Conservation (phyloP, 1,140 invertebrate species). For the Lordiphosa stackelbergi region DNA sequence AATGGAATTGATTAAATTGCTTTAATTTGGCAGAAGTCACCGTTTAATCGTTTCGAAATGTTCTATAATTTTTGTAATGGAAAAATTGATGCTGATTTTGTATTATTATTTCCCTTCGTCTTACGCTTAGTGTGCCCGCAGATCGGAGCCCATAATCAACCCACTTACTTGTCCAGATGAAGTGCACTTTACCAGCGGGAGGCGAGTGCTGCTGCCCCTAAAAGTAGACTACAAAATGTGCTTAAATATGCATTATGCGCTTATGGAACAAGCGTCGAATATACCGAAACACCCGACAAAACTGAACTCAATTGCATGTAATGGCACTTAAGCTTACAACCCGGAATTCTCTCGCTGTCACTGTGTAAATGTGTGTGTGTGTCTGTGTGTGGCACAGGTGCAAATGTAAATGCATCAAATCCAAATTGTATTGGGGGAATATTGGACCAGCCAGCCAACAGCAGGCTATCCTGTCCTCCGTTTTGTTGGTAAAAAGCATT, state of each 20-base stretch:
- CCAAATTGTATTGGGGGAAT: slow-evolving; percentile 53
- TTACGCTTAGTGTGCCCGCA: too few relatives aligned
- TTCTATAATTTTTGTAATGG: too few relatives aligned
- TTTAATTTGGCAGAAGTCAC: too few relatives aligned
- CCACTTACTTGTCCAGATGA: slow-evolving; percentile 59
- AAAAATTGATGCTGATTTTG: too few relatives aligned
- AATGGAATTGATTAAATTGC: background rate
- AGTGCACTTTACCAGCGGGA: slow-evolving; percentile 49
- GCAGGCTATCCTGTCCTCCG: slow-evolving; percentile 18
- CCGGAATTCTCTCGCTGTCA: slow-evolving; percentile 17
- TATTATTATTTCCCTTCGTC: too few relatives aligned
- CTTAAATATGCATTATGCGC: slow-evolving; percentile 74
- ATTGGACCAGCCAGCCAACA: slow-evolving; percentile 27
- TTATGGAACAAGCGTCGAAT: slow-evolving; percentile 41
- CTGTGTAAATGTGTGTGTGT: slow-evolving; percentile 7
- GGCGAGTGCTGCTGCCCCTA: slow-evolving; percentile 42
- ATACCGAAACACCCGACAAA: slow-evolving; percentile 17
- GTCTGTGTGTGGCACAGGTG: slow-evolving; percentile 47
- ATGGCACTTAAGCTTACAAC: slow-evolving; percentile 74
- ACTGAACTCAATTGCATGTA: slow-evolving; percentile 69
- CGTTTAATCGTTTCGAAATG: too few relatives aligned
- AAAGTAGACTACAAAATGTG: slow-evolving; percentile 71
- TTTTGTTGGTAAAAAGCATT: slow-evolving; percentile 60
- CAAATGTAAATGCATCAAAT: slow-evolving; percentile 73
- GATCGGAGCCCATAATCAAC: slow-evolving; percentile 21